Evolutionary conservation across 2,888 invertebrate genomes (phyloP), one percentile per base, ranked within the genome.

Genomic region (Harpalus rubripes): DNA sequence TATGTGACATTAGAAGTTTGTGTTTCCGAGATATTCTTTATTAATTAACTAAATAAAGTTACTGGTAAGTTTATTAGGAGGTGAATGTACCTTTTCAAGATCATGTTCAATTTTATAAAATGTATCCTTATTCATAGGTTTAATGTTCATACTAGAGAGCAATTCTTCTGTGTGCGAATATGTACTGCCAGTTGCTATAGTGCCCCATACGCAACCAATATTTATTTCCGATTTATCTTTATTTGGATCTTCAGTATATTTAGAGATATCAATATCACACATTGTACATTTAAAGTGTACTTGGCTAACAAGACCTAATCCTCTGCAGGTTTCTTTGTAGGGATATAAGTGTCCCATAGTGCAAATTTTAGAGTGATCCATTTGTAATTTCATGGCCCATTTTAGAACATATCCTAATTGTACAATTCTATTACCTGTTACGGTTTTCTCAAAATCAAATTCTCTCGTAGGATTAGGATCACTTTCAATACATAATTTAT

Each of bases 401-500:
- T 80, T 26, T 44, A 80, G 26, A 15, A 61, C 39, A 63, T 80
- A 61, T n/a, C 39, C 61, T 39, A 80, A 63, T n/a, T 80, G 18
- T 0, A 80, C 63, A 80, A 80, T 80, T 80, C 80, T 58, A 41
- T 61, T 79, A 22, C 59, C 79, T 12, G 7, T 18, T 10, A 79
- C 18, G 12, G 80, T 56, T 82, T 82, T 82, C 15, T 39, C 12
- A 44, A 61, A 80, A 80, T 80, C 80, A 41, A 80, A 80, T 63
- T 80, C 80, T 3, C 26, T 26, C 12, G 80, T 59, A 32, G 63
- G 61, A 39, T 80, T 59, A 15, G 32, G 16, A n/a, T n/a, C n/a
- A n/a, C n/a, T n/a, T n/a, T n/a, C n/a, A n/a, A n/a, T n/a, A n/a
- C n/a, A n/a, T n/a, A 79, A 32, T 5, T 16, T 10, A 58, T 58